Conservation (phyloP, 2,888 invertebrate species). For the Stegophylla sp. region DNA sequence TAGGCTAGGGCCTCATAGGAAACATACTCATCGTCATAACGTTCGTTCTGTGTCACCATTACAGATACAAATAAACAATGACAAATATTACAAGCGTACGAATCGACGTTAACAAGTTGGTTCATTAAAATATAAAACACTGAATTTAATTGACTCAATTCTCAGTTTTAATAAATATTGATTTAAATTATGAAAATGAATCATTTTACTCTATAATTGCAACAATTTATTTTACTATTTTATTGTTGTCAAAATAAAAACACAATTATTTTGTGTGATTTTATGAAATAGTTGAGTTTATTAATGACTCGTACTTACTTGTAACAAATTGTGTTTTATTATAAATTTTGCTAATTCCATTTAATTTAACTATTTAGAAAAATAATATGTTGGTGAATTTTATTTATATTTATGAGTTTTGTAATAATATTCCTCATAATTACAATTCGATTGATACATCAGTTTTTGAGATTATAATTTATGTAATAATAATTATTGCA, state of each 20-base stretch:
- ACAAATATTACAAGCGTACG: slow-evolving; percentile 48
- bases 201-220: slow-evolving; percentile 1
- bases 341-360: not conserved
- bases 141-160: not conserved
- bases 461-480: too few relatives aligned
- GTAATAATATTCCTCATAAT: not conserved
- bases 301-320: slow-evolving; percentile 20
- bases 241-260: slow-evolving; percentile 35
- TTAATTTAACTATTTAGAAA: not conserved
- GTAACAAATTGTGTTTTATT: not conserved
- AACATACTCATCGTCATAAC: slow-evolving; percentile 32
- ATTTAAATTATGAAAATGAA: not conserved
- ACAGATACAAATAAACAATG: slow-evolving; percentile 54
- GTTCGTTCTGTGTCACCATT: slow-evolving; percentile 48
- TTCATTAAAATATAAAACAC: not conserved
- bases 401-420: not conserved
- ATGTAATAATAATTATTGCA: too few relatives aligned
- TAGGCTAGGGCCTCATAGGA: slow-evolving; percentile 46
- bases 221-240: slow-evolving; percentile 36
- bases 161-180: not conserved
- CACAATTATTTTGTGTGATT: slow-evolving; percentile 28
- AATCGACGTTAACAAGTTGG: slow-evolving; percentile 32
- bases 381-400: not conserved
- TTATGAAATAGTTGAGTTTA: not conserved
- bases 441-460: too few relatives aligned